phyloP scores from a whole-genome alignment of 2,797 vertebrate species.

The Botia kubotai region DNA sequence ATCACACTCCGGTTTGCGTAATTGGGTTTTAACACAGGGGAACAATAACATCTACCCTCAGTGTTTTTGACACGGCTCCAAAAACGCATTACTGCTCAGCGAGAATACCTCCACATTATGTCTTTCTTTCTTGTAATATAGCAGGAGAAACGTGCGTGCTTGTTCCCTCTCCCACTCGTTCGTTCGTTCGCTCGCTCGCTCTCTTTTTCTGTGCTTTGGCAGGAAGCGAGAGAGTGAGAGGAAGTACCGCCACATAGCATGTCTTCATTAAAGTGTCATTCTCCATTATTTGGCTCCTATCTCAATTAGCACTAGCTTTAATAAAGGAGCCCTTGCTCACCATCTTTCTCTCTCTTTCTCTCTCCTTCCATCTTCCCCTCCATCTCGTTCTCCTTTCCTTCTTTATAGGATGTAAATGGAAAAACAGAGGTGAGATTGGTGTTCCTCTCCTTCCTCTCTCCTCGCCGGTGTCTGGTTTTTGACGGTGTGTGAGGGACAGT shows the following conservation, averaged over 20 bases:
- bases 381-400: conserved; percentile 44
- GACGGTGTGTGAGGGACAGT: conserved; percentile 49
- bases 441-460: conserved; percentile 33
- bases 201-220: conserved; percentile 61
- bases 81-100: conserved; percentile 76
- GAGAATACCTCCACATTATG: conserved; percentile 72
- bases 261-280: conserved; percentile 86
- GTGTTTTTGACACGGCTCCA: conserved; percentile 74
- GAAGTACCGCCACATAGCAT: conserved; percentile 79
- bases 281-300: conserved; percentile 82
- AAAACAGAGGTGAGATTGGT: conserved; percentile 1
- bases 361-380: conserved; percentile 55
- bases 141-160: conserved; percentile 61
- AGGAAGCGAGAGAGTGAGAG: conserved; percentile 70
- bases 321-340: conserved; percentile 77
- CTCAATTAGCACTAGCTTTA: conserved; percentile 85
- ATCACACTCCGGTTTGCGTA: conserved; percentile 73
- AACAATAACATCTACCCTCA: conserved; percentile 80
- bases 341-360: conserved; percentile 63
- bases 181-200: conserved; percentile 31
- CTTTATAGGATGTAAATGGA: conserved; percentile 23
- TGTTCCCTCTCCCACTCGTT: conserved; percentile 57
- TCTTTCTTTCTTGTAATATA: conserved; percentile 75
- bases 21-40: conserved; percentile 78
- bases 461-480: conserved; percentile 27